phyloP scores from a whole-genome alignment of 2,113 vertebrate species.

The Hyaena hyaena region DNA sequence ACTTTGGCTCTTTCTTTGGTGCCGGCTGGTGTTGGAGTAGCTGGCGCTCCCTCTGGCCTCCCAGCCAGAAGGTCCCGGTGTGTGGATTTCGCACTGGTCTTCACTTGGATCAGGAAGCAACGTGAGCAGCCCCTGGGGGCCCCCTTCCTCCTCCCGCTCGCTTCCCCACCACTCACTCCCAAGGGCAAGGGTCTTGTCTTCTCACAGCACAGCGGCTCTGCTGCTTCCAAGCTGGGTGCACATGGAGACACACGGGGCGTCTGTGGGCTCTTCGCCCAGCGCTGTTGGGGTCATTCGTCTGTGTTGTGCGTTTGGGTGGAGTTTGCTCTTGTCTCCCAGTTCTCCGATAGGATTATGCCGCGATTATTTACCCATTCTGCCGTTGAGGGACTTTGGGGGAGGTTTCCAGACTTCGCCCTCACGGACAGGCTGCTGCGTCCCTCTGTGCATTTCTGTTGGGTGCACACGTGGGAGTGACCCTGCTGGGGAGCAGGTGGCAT shows the following conservation, averaged over 20 bases:
- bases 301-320: background rate
- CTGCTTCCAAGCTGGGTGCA: accelerated
- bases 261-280: background rate
- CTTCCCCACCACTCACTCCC: background rate
- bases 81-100: accelerated
- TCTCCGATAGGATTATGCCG: accelerated
- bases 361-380: accelerated
- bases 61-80: background rate
- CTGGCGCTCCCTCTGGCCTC: too few species aligned
- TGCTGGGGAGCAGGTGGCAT: background rate
- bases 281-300: accelerated
- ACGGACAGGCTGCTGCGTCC: accelerated
- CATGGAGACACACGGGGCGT: accelerated
- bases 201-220: too few species aligned
- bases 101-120: background rate
- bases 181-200: background rate
- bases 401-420: background rate
- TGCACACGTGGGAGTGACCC: accelerated
- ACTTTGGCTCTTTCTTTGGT: background rate
- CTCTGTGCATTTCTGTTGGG: accelerated
- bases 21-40: background rate
- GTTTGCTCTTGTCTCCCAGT: background rate
- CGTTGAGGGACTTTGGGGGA: background rate
- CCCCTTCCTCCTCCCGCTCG: background rate
- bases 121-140: accelerated